phyloP scores from a whole-genome alignment of 2,888 invertebrate genomes.

The Oasisia sp. region DNA sequence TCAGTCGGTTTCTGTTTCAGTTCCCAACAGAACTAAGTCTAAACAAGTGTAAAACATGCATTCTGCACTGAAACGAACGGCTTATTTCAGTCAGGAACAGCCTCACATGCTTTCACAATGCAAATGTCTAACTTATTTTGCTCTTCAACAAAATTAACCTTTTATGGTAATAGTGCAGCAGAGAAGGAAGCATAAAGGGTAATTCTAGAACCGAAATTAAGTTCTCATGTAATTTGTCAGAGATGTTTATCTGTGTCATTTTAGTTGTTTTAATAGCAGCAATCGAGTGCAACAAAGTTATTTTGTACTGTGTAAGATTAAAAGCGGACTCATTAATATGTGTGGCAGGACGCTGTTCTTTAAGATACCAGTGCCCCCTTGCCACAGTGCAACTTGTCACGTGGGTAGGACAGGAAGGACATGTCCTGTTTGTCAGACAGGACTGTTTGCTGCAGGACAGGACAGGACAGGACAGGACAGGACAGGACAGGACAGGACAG shows the following conservation, averaged over 20 bases:
- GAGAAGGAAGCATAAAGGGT: not conserved
- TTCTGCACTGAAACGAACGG: not conserved
- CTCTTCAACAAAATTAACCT: not conserved
- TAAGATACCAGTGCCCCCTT: not conserved
- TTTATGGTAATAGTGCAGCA: not conserved
- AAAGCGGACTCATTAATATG: not conserved
- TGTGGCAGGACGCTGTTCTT: not conserved
- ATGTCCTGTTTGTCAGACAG: too few species aligned
- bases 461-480: too few species aligned
- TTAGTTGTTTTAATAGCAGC: not conserved
- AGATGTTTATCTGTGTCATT: not conserved
- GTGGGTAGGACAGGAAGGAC: not conserved
- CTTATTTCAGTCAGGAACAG: not conserved
- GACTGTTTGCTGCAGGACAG: too few species aligned
- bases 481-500: too few species aligned
- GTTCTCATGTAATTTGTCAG: not conserved
- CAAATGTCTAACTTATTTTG: not conserved
- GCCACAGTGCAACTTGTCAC: not conserved
- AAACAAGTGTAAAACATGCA: not conserved
- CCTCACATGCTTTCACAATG: not conserved
- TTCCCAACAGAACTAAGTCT: not conserved
- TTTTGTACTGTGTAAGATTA: too few species aligned
- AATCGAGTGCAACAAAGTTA: not conserved
- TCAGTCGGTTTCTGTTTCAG: not conserved
- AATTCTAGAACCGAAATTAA: not conserved